These are phyloP conservation scores for Aplochiton taeniatus DNA, from an alignment of 2,797 vertebrate species.

Conservation along the genomic window DNA sequence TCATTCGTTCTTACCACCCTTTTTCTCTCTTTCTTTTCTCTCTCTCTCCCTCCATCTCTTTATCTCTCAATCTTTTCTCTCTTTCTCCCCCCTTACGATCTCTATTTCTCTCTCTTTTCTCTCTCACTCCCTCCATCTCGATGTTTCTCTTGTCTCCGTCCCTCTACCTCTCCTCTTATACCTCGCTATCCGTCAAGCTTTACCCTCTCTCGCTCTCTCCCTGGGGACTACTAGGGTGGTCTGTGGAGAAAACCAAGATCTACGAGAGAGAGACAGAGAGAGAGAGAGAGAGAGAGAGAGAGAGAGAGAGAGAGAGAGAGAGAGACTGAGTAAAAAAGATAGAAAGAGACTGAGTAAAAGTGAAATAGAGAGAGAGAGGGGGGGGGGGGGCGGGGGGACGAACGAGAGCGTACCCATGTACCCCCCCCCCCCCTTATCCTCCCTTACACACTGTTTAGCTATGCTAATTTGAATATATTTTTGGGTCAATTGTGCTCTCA, in stretches of 20 bases:
- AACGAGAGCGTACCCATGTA: conserved; percentile 42
- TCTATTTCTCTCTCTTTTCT: no score
- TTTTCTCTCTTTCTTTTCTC: no score
- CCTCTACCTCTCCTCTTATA: background rate
- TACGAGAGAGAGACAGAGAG: no score
- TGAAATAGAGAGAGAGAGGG: conserved; percentile 14
- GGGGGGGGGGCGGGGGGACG: conserved; percentile 34
- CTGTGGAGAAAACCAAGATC: background rate
- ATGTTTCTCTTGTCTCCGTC: no score
- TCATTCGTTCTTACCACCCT: no score
- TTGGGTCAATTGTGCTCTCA: conserved; percentile 74
- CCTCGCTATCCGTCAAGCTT: background rate
- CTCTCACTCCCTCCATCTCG: no score
- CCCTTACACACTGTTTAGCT: conserved; percentile 71
- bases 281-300: background rate
- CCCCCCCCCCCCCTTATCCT: conserved; percentile 21
- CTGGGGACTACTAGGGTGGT: background rate
- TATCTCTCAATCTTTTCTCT: no score
- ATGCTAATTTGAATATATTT: conserved; percentile 82
- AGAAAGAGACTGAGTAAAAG: conserved; percentile 45
- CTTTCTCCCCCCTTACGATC: no score
- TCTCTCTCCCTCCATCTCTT: no score
- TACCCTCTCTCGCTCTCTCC: background rate
- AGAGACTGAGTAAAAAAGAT: conserved; percentile 22
- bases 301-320: no score